Conservation (phyloP, 1,140 invertebrate genomes). For the Rhyacophila brunnea region DNA sequence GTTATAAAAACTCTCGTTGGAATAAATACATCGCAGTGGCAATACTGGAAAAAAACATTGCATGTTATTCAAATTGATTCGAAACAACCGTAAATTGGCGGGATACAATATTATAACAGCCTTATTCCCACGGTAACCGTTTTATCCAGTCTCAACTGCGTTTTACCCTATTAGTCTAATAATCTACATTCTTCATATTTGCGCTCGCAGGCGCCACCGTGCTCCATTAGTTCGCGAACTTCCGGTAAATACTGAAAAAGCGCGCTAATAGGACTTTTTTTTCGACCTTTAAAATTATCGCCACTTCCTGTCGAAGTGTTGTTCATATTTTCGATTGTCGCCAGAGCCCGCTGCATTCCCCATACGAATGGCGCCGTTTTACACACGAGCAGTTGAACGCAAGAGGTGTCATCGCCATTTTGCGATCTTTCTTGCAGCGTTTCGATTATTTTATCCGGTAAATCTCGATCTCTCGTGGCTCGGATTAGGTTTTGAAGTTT, state of each 20-base stretch:
- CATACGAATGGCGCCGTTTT: conserved; percentile 73
- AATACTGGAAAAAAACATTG: no score
- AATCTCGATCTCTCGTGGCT: conserved; percentile 58
- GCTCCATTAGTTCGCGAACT: conserved; percentile 59
- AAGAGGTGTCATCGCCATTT: conserved; percentile 59
- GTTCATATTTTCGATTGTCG: conserved; percentile 40
- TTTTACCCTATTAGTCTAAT: conserved; percentile 31
- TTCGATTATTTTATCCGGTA: conserved; percentile 64
- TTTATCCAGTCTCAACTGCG: neutral
- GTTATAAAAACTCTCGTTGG: no score
- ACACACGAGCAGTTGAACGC: conserved; percentile 72
- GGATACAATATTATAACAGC: neutral
- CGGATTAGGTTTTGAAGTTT: conserved; percentile 56
- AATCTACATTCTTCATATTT: conserved; percentile 55
- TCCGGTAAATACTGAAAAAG: conserved; percentile 65
- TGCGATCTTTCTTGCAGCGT: conserved; percentile 52
- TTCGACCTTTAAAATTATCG: conserved; percentile 19
- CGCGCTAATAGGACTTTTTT: conserved; percentile 37
- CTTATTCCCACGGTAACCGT: conserved; percentile 9
- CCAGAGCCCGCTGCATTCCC: conserved; percentile 68
- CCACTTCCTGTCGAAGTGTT: conserved; percentile 27
- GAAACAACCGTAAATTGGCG: neutral
- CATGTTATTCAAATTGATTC: neutral
- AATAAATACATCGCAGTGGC: no score
- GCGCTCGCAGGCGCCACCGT: conserved; percentile 65